Conservation (phyloP, 1,140 invertebrate genomes). For the Saccostrea glomerata region DNA sequence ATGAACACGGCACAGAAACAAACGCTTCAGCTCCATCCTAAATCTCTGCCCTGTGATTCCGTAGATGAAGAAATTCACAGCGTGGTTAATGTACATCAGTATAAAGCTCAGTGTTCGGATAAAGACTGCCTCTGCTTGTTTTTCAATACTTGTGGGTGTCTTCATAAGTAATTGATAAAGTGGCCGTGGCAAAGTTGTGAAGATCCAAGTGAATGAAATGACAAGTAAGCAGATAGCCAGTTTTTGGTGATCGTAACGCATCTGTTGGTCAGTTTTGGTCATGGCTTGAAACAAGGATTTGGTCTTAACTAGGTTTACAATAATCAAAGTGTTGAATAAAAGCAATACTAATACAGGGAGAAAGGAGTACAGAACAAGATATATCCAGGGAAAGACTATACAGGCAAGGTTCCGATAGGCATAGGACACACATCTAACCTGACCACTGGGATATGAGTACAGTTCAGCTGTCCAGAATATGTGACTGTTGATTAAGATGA, state of each 20-base stretch:
- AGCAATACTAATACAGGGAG: conserved; percentile 72
- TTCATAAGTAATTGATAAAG: conserved; percentile 66
- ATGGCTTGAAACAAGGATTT: conserved; percentile 63
- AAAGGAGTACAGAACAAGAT: conserved; percentile 74
- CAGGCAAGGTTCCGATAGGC: conserved; percentile 58
- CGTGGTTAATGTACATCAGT: conserved; percentile 78
- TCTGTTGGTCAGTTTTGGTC: conserved; percentile 63
- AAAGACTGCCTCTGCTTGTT: conserved; percentile 53
- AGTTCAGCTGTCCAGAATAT: conserved; percentile 75
- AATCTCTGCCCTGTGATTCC: conserved; percentile 76
- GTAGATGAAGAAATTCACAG: conserved; percentile 79
- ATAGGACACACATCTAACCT: conserved; percentile 52
- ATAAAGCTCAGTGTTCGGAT: conserved; percentile 70
- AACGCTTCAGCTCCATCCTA: conserved; percentile 71
- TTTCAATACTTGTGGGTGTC: conserved; percentile 51
- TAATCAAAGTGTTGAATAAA: conserved; percentile 74
- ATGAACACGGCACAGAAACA: conserved; percentile 59
- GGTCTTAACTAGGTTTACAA: conserved; percentile 62
- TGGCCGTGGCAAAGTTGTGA: conserved; percentile 75
- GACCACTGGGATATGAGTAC: not conserved
- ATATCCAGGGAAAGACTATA: conserved; percentile 73
- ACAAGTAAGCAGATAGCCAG: conserved; percentile 75
- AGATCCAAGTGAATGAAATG: conserved; percentile 75
- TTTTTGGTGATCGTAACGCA: conserved; percentile 63
- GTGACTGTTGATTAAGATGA: conserved; percentile 67